These are phyloP conservation scores for Mycetomoellerius zeteki DNA, from an alignment of 1,140 invertebrate species.

Conservation along the genomic window DNA sequence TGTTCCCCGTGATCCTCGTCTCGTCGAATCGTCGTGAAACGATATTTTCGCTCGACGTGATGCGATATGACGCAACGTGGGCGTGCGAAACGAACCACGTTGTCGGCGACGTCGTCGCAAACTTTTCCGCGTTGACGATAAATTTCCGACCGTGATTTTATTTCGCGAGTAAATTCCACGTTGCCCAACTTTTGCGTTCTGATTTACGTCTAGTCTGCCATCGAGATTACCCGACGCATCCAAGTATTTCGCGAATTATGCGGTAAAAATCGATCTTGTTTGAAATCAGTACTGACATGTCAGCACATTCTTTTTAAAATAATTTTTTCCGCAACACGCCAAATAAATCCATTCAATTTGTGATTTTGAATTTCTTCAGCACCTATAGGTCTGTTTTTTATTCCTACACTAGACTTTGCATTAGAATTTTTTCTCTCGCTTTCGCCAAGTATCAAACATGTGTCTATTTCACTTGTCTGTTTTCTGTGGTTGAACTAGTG, in stretches of 20 bases:
- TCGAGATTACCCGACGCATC: neutral
- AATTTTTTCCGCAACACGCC: neutral
- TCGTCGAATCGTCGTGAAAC: constrained; percentile 22
- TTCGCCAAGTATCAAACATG: too few relatives aligned
- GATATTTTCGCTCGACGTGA: constrained; percentile 1
- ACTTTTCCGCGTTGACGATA: constrained; percentile 38
- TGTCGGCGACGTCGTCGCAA: neutral
- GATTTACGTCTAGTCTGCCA: constrained; percentile 20
- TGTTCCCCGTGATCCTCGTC: neutral
- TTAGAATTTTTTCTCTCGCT: too few relatives aligned
- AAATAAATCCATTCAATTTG: constrained; percentile 36
- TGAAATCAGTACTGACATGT: neutral
- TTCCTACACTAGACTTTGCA: too few relatives aligned
- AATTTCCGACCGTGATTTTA: constrained; percentile 36
- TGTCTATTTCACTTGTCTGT: too few relatives aligned
- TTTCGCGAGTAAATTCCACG: constrained; percentile 24
- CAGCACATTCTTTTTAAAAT: neutral
- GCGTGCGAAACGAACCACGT: constrained; percentile 3
- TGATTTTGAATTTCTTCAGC: constrained; percentile 32
- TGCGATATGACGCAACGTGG: neutral
- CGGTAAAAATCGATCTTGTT: constrained; percentile 26
- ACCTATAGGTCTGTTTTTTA: too few relatives aligned
- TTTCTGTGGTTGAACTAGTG: too few relatives aligned
- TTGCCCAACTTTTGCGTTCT: constrained; percentile 6
- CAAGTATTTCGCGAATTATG: neutral